phyloP scores from a whole-genome alignment of 2,113 vertebrate genomes.

The Ailurus styani region DNA sequence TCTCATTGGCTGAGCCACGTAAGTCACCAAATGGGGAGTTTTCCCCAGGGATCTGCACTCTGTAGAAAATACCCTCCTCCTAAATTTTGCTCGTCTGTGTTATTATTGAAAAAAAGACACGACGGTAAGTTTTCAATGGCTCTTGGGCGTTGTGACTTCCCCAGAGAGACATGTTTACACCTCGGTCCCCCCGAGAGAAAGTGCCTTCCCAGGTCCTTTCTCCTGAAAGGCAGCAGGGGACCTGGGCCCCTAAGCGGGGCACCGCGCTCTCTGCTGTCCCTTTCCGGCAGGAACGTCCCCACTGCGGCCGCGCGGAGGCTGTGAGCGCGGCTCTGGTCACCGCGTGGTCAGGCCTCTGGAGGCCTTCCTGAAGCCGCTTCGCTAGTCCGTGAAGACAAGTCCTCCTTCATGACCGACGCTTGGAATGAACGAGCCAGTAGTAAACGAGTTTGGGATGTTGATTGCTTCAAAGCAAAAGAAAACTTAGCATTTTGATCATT shows the following conservation, averaged over 20 bases:
- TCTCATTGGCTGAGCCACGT: background rate
- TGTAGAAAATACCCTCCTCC: background rate
- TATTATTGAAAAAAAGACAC: background rate
- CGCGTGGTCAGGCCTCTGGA: background rate
- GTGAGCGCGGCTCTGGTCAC: rapidly evolving
- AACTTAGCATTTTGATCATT: background rate
- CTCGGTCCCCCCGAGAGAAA: background rate
- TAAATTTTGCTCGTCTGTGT: background rate
- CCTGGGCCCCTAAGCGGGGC: no score
- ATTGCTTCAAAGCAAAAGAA: background rate
- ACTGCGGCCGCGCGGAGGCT: rapidly evolving
- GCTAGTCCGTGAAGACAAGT: background rate
- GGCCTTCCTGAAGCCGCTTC: no score
- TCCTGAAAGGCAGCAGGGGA: background rate
- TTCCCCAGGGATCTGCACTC: background rate
- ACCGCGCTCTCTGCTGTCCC: background rate
- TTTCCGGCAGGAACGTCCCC: rapidly evolving
- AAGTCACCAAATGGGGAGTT: no score
- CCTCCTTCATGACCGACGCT: background rate
- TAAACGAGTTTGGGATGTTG: background rate
- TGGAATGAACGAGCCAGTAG: background rate
- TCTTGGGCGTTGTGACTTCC: background rate
- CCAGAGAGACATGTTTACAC: background rate
- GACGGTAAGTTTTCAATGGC: background rate
- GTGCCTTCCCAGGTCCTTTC: background rate